Evolutionary conservation across 2,888 invertebrate species (phyloP).

Genomic region (Archips xylosteana): DNA sequence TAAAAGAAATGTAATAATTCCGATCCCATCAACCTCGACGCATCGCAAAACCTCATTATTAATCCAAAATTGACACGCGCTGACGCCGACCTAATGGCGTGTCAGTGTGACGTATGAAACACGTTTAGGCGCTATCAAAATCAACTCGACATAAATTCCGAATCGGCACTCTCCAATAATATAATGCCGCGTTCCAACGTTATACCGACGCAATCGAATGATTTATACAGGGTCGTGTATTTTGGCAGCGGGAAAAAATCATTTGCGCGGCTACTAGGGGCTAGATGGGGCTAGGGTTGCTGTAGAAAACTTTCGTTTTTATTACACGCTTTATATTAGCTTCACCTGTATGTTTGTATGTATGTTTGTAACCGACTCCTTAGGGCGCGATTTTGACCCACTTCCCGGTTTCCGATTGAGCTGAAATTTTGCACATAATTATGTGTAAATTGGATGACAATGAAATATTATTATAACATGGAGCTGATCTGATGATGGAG

Average conservation of each 20-base stretch:
- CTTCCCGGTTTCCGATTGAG: too few species aligned
- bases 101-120: conserved; percentile 22
- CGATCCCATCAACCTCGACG: too few species aligned
- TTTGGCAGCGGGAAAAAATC: conserved; percentile 64
- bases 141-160: conserved; percentile 40
- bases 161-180: conserved; percentile 44
- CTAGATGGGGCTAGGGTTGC: conserved; percentile 48
- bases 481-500: too few species aligned
- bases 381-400: too few species aligned
- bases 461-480: too few species aligned
- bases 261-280: conserved; percentile 52
- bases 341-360: too few species aligned
- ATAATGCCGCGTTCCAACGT: conserved; percentile 53
- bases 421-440: too few species aligned
- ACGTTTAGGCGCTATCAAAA: conserved; percentile 29
- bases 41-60: conserved; percentile 12
- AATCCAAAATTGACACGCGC: conserved; percentile 26
- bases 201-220: conserved; percentile 56
- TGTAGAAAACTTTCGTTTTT: too few species aligned
- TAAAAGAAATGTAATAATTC: too few species aligned
- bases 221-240: conserved; percentile 62
- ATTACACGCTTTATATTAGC: too few species aligned
- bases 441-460: too few species aligned
- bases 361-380: too few species aligned
- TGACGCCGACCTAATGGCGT: conserved; percentile 32